Evolutionary conservation across 2,113 vertebrate species (phyloP).

Genomic region (Austrofundulus limnaeus): DNA sequence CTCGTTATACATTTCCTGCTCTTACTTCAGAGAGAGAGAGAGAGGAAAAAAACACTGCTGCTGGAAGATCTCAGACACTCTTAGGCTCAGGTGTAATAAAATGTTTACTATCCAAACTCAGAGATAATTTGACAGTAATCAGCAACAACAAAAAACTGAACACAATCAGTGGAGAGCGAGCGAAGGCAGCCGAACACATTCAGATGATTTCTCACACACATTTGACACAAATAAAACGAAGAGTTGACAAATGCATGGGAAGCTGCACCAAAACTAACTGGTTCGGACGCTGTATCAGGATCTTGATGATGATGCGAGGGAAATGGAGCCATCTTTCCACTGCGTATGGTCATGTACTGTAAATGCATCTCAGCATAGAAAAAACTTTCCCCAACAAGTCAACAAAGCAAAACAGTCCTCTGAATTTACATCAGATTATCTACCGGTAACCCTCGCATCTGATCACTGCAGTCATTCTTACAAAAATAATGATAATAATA

Average conservation of each 20-base stretch:
- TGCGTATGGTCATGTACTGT: conserved; percentile 14
- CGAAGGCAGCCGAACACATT: conserved; percentile 32
- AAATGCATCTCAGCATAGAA: conserved; percentile 55
- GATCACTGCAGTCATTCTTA: conserved; percentile 47
- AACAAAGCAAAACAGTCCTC: conserved; percentile 69
- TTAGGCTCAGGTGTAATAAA: conserved; percentile 49
- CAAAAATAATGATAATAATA: conserved; percentile 12
- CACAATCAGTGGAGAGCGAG: conserved; percentile 13
- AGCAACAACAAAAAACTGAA: conserved; percentile 37
- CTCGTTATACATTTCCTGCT: conserved; percentile 4
- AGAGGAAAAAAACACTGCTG: conserved; percentile 7
- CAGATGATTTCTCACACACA: conserved; percentile 44
- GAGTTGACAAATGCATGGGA: conserved; percentile 56
- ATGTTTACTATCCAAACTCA: conserved; percentile 54
- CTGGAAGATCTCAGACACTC: conserved; percentile 47
- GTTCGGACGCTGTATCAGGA: conserved; percentile 15
- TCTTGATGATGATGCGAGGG: conserved; percentile 8
- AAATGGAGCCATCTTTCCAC: conserved; percentile 36
- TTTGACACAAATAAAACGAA: conserved; percentile 45
- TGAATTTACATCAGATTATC: conserved; percentile 40
- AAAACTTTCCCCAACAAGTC: conserved; percentile 65
- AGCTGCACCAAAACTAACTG: conserved; percentile 10
- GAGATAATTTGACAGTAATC: conserved; percentile 43
- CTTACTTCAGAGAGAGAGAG: conserved; percentile 5
- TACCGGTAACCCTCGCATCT: conserved; percentile 42